Evolutionary conservation across 2,113 vertebrate genomes (phyloP), one percentile per base, ranked within the genome.

Genomic region (Pogona vitticeps): DNA sequence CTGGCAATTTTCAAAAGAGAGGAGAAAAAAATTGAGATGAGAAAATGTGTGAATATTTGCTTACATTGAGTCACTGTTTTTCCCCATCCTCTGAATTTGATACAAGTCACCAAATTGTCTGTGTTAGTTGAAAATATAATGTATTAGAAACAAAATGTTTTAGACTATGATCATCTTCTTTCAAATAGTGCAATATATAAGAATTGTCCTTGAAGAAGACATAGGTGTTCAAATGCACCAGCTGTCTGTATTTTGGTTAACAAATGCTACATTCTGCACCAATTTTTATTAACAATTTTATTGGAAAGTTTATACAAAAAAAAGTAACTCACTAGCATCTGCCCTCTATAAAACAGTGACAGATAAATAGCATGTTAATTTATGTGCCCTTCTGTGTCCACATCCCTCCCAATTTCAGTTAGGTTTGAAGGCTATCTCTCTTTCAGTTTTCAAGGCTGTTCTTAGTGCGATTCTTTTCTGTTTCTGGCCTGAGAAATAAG

Each of bases 261-360:
- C 52, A 36, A n/a, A 67, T 76, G 65, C 65, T 20, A 3, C n/a
- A 67, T 52, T 61, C 31, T 40, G 73, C 31, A 65, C 12, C 63
- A 68, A 14, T 67, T 52, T 75, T 63, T 76, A 52, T 67, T 68
- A 77, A 67, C n/a, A 67, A 52, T 67, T 28, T 68, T 67, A 77
- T 56, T 77, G 61, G 28, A 26, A 67, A 46, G 14, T 77, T 85
- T 85, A 31, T 56, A 52, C 28, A 56, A 68, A 9, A 77, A n/a
- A 46, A 77, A 77, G 56, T n/a, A n/a, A 65, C 67, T 85, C 68
- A 68, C 23, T 68, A 68, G 80, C 31, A 13, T 84, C 67, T 83
- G 71, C 61, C 21, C 33, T 83, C 36, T 59, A 56, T 68, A 77
- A 68, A 26, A 36, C 33, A 42, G 28, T 56, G 46, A n/a, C 2